These are phyloP conservation scores for Adelognathus sp. DNA, from an alignment of 2,888 invertebrate genomes.

Conservation along the genomic window DNA sequence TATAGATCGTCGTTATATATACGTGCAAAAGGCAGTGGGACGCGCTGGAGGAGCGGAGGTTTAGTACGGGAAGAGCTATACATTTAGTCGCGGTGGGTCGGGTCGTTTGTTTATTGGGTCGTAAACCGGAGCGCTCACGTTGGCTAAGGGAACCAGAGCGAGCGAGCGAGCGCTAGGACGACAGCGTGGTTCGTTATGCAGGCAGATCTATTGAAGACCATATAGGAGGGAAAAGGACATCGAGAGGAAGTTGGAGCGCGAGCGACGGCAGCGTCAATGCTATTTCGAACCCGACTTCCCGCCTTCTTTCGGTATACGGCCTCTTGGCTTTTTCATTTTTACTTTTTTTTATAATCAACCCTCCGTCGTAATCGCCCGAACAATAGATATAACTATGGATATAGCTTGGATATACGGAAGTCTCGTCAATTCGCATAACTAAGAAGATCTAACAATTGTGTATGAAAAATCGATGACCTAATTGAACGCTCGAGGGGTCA, in stretches of 20 bases:
- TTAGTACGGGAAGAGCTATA: slow-evolving; percentile 46
- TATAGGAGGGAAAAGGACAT: slow-evolving; percentile 3
- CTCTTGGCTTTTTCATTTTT: background rate
- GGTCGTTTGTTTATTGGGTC: slow-evolving; percentile 67
- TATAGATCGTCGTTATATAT: slow-evolving; percentile 58
- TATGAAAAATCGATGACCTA: slow-evolving; percentile 34
- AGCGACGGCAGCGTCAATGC: slow-evolving; percentile 6
- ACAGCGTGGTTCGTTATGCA: slow-evolving; percentile 47
- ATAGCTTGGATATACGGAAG: background rate
- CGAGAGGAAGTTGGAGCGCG: slow-evolving; percentile 7
- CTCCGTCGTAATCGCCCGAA: background rate
- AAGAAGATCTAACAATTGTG: slow-evolving; percentile 33
- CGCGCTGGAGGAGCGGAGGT: slow-evolving; percentile 26
- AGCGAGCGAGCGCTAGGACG: slow-evolving; percentile 20
- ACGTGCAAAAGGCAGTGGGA: slow-evolving; percentile 12
- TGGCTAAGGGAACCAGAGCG: slow-evolving; percentile 49
- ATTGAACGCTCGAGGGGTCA: slow-evolving; percentile 27
- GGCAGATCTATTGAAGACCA: slow-evolving; percentile 30
- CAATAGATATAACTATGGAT: background rate
- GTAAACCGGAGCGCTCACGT: slow-evolving; percentile 62
- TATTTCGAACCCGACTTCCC: slow-evolving; percentile 5
- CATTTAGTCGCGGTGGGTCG: slow-evolving; percentile 57
- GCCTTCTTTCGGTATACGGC: background rate
- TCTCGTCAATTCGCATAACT: slow-evolving; percentile 6
- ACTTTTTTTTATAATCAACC: background rate